These are phyloP conservation scores for Hetaerina americana DNA, from an alignment of 1,140 invertebrate genomes.

Conservation along the genomic window DNA sequence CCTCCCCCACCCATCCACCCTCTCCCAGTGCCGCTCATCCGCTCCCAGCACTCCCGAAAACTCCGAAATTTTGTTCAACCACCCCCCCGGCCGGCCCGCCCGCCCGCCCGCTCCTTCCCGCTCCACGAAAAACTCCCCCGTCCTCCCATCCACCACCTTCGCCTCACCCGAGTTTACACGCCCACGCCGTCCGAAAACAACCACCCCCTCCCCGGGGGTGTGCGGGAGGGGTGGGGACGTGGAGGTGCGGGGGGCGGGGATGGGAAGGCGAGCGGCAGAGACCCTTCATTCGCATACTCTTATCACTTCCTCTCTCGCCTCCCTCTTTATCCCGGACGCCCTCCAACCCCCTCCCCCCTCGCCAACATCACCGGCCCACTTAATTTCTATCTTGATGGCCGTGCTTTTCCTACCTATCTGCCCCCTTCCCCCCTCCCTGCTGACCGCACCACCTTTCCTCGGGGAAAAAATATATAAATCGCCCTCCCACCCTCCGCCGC, in stretches of 20 bases:
- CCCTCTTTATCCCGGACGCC: background rate
- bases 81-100: no score
- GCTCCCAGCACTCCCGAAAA: background rate
- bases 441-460: no score
- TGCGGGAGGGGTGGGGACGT: no score
- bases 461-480: no score
- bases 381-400: background rate
- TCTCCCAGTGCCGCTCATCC: background rate
- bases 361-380: background rate
- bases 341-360: background rate
- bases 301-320: background rate
- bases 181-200: constrained; percentile 10
- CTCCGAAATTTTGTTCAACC: no score
- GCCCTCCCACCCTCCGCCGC: background rate
- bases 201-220: background rate
- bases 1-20: background rate
- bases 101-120: no score
- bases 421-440: background rate
- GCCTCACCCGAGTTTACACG: background rate
- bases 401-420: background rate
- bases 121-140: no score
- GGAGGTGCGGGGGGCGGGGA: no score
- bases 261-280: no score
- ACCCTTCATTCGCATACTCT: background rate
- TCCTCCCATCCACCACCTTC: background rate